Percentiles rank a stretch among this genome's conserved stretches.
Conservation (phyloP, 2,113 vertebrate genomes). For the Apodemus speciosus region DNA sequence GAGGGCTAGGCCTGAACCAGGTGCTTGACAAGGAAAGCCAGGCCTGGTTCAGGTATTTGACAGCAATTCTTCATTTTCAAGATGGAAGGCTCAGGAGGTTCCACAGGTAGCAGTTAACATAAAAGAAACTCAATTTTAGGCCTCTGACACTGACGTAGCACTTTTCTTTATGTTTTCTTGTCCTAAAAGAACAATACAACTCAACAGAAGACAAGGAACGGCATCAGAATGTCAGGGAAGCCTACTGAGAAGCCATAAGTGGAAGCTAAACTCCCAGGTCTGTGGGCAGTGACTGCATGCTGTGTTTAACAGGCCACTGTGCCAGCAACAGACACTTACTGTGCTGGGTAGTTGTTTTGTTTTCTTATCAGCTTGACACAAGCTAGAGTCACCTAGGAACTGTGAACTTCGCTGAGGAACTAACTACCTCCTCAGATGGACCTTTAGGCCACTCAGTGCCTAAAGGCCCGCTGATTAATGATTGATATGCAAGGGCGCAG, state of each 20-base stretch:
- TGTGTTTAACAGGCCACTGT: neutral
- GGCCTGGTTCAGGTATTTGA: neutral
- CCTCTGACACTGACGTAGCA: neutral
- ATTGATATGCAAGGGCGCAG: neutral
- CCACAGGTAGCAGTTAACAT: neutral
- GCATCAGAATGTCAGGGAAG: neutral
- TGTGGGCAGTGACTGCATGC: neutral
- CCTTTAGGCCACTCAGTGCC: neutral
- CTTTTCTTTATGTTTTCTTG: neutral
- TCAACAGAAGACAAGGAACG: neutral
- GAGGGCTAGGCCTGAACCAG: neutral
- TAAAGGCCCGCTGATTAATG: neutral
- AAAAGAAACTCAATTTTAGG: neutral
- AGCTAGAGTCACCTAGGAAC: neutral
- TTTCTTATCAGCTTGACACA: neutral
- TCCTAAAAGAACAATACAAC: neutral
- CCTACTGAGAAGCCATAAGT: neutral
- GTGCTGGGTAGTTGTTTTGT: neutral
- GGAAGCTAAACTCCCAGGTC: neutral
- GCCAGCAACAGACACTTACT: neutral
- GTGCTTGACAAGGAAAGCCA: neutral
- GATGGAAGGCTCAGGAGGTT: conserved; percentile 23
- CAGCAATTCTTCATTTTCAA: neutral
- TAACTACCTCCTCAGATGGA: too few relatives aligned
- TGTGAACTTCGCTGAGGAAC: neutral